Base-by-base conservation (phyloP, 2,888 invertebrate species). In the Schrankia costaestrigalis region DNA sequence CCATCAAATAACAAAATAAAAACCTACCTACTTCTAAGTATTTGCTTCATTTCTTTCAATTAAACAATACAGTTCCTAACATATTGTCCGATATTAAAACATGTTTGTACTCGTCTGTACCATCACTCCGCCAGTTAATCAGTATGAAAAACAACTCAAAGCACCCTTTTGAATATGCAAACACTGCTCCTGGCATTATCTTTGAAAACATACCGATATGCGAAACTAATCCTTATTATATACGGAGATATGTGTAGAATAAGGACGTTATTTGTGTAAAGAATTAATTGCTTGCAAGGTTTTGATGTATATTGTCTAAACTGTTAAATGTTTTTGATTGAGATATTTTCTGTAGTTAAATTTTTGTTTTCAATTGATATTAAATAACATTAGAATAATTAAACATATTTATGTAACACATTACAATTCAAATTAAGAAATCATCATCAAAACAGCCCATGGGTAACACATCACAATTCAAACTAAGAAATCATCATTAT, bases 131-230 rank as follows among this genome's bases (percentile, higher is more conserved):
- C 56, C 66, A 66, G 69, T 79, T 83, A 82, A 83, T 84, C 84
- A 83, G 77, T 76, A 76, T 71, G 71, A 80, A 83, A 81, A 84
- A 81, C 84, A 58, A 81, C 76, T 77, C 68, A 54, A 52, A 53
- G 68, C 56, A 59, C 81, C 80, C 75, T 76, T 78, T 78, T 78
- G 80, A 81, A 79, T 82, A 83, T 68, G 81, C 80, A 83, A 83
- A 84, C 73, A 78, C 64, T 77, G 78, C 63, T 63, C 56, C 63
- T 66, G 67, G 65, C 76, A 70, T 59, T 48, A 56, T 58, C 56
- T 56, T 46, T 56, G 43, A 39, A 35, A 46, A 41, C 34, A 26
- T 31, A 22, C 17, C 31, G 38, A 41, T 22, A 42, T 35, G 26
- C 32, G 17, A 56, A 56, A 46, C 42, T 56, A 45, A 39, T 32